Percentiles rank a stretch among this genome's conserved stretches.
phyloP scores from a whole-genome alignment of 2,888 invertebrate species.

The Epinotia nisella region DNA sequence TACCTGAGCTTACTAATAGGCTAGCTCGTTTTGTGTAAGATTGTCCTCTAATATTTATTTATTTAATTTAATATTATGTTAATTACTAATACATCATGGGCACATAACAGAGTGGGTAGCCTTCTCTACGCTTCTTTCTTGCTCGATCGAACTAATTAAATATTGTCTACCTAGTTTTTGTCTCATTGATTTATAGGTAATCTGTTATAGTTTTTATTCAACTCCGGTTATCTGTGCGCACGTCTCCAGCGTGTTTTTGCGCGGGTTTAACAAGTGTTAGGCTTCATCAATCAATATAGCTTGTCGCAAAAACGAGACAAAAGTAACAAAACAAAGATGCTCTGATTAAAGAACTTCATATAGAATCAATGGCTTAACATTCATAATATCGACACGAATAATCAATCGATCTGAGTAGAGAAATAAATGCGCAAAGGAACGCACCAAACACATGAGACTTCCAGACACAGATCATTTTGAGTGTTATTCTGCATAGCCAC shows the following conservation, averaged over 20 bases:
- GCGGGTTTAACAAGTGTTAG: constrained; percentile 3
- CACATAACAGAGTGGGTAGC: neutral
- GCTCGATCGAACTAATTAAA: constrained; percentile 5
- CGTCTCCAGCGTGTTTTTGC: constrained; percentile 8
- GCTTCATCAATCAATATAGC: constrained; percentile 32
- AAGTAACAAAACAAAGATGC: neutral
- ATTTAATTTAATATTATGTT: constrained; percentile 12
- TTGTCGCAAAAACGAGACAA: constrained; percentile 5
- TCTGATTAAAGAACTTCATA: neutral
- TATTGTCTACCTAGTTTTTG: constrained; percentile 22
- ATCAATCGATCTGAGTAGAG: neutral
- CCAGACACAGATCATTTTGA: no score
- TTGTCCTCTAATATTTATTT: no score
- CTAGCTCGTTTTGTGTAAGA: no score
- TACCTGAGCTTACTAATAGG: neutral
- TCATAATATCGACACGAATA: neutral
- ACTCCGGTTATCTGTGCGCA: constrained; percentile 4
- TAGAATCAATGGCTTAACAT: neutral
- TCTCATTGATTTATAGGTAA: constrained; percentile 3
- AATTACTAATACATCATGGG: neutral
- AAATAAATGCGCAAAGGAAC: no score
- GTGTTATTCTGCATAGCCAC: no score
- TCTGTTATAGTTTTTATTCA: constrained; percentile 21
- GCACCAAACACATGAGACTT: no score
- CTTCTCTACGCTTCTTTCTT: neutral